Conservation (phyloP, 2,797 vertebrate species). For the Megalops cyprinoides region DNA sequence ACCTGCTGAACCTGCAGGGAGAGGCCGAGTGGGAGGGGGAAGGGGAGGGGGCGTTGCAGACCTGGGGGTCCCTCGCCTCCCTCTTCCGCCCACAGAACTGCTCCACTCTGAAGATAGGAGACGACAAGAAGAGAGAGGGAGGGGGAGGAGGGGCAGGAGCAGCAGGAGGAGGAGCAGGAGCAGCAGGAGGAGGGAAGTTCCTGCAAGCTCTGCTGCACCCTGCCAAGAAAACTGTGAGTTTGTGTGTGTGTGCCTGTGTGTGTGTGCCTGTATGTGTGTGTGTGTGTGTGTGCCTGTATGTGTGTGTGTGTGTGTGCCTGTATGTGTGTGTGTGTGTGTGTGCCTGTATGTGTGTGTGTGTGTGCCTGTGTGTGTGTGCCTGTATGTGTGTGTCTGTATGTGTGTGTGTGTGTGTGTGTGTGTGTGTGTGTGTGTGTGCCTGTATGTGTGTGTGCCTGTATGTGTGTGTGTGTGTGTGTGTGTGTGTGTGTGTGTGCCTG, state of each 20-base stretch:
- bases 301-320: background rate
- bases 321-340: slow-evolving; percentile 13
- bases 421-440: slow-evolving; percentile 13
- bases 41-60: slow-evolving; percentile 70
- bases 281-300: background rate
- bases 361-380: slow-evolving; percentile 16
- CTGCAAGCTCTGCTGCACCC: slow-evolving; percentile 77
- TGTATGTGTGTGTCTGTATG: background rate
- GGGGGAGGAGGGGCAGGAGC: slow-evolving; percentile 39
- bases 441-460: slow-evolving; percentile 1
- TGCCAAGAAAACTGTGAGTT: slow-evolving; percentile 76
- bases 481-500: background rate
- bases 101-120: slow-evolving; percentile 77
- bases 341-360: background rate
- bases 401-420: background rate
- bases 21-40: slow-evolving; percentile 55
- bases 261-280: background rate
- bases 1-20: slow-evolving; percentile 68
- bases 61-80: slow-evolving; percentile 81
- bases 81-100: slow-evolving; percentile 78
- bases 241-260: background rate
- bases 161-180: slow-evolving; percentile 58
- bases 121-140: slow-evolving; percentile 74
- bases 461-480: background rate
- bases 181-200: slow-evolving; percentile 73